A percentile compares a stretch with the other conserved stretches of the same genome.
Evolutionary conservation across 1,140 invertebrate genomes (phyloP).

Genomic region (Capitella teleta): DNA sequence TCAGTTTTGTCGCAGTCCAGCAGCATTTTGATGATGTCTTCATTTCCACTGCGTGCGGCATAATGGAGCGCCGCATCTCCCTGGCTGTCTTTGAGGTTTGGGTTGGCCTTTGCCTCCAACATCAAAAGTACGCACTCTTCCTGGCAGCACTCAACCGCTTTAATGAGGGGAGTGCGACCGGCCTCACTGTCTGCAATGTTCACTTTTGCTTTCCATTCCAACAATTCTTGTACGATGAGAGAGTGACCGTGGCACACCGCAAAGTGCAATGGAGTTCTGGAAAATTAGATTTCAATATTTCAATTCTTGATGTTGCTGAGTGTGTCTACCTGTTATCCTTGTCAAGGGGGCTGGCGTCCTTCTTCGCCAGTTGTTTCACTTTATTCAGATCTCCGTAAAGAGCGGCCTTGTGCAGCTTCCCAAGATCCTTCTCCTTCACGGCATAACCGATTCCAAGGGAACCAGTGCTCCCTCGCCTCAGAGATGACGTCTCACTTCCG

Average conservation of each 20-base stretch:
- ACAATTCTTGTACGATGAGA: neutral
- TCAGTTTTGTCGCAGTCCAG: slow-evolving; percentile 12
- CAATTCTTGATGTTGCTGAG: no score
- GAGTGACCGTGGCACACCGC: neutral
- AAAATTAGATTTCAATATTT: no score
- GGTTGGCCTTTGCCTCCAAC: neutral
- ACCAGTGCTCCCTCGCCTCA: slow-evolving; percentile 14
- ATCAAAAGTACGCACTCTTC: neutral
- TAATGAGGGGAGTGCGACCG: neutral
- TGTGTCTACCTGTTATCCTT: slow-evolving; percentile 35
- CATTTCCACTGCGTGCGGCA: neutral
- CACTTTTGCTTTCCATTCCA: neutral
- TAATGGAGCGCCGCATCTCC: neutral
- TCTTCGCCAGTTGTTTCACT: slow-evolving; percentile 29
- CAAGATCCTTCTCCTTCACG: slow-evolving; percentile 26
- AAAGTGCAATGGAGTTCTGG: neutral
- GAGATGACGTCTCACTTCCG: slow-evolving; percentile 2
- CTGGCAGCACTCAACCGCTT: neutral
- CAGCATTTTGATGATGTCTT: neutral
- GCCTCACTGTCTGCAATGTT: neutral
- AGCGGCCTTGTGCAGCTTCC: slow-evolving; percentile 30
- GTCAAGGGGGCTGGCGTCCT: slow-evolving; percentile 26
- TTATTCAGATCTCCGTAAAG: slow-evolving; percentile 26
- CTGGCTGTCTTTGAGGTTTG: neutral
- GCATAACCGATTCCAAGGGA: slow-evolving; percentile 19